Evolutionary conservation across 2,797 vertebrate species (phyloP), one percentile per base, ranked within the genome.

Genomic region (Eutrigla gurnardus): DNA sequence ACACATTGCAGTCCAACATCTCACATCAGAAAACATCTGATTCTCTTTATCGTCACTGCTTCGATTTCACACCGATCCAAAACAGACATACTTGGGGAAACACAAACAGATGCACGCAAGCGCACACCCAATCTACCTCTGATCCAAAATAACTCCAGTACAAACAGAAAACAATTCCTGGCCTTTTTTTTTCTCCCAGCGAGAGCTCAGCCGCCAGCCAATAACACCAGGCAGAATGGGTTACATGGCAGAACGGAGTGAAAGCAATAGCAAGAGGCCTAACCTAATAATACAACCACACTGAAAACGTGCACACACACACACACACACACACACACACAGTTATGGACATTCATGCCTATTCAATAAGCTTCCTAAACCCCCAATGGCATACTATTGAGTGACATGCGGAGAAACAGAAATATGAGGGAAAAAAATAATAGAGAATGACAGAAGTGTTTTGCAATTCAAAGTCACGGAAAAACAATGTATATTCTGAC

Each of bases 101-200:
- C 72, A 86, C 83, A 84, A 83, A 83, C 81, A 71, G 69, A 80
- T 81, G 65, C 73, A 73, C 75, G 76, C 62, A 77, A 25, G 57
- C 50, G 45, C 60, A 66, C 64, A 69, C 61, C 47, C 36, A 74
- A 69, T 73, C 79, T 72, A 75, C 68, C 76, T 85, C 82, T 59
- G 78, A 89, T 88, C 85, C 77, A 82, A 90, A 91, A 88, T 82
- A 81, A 46, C 67, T 81, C 82, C 75, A 86, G 72, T 88, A 86
- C 75, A 91, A 91, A 90, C 77, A 88, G 67, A 86, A 85, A 89
- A 85, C 85, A 89, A 88, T 87, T 90, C 78, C 86, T 81, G 76
- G 72, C 73, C 70, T 88, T 81, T 73, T 67, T 81, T 57, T 76
- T 59, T 43, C 13, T 70, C 57, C 45, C 40, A 77, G 70, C 40